Percentiles rank a stretch among this genome's conserved stretches.
Conservation (phyloP, 2,888 invertebrate species). For the Candidula unifasciata region DNA sequence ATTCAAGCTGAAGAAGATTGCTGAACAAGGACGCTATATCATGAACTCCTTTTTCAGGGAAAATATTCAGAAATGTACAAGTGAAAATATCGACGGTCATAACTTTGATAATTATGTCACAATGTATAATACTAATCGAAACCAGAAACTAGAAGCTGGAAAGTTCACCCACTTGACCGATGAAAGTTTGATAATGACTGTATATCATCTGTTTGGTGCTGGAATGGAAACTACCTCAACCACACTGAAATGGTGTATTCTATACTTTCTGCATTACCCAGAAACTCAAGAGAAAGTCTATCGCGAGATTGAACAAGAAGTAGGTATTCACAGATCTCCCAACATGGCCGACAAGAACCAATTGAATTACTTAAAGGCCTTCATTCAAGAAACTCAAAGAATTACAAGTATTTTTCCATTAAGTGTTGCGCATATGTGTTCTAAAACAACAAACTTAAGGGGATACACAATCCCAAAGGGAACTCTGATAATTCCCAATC, state of each 20-base stretch:
- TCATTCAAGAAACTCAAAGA: constrained; percentile 42
- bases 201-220: constrained; percentile 62
- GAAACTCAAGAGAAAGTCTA: constrained; percentile 78
- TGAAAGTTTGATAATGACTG: background rate
- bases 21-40: background rate
- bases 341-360: constrained; percentile 26
- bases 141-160: constrained; percentile 4
- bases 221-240: constrained; percentile 86
- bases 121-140: background rate
- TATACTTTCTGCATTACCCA: constrained; percentile 87
- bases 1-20: background rate
- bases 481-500: background rate
- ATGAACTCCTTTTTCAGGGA: background rate
- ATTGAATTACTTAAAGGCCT: constrained; percentile 41
- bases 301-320: constrained; percentile 66
- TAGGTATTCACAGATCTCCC: constrained; percentile 64
- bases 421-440: background rate
- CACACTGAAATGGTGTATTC: constrained; percentile 89
- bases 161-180: background rate
- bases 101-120: constrained; percentile 17
- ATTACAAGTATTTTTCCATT: constrained; percentile 39
- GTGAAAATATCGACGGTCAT: background rate
- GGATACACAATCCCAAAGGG: constrained; percentile 25
- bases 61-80: background rate
- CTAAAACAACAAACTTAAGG: background rate